A percentile compares a stretch with the other conserved stretches of the same genome.
Evolutionary conservation across 1,140 invertebrate genomes (phyloP).

Genomic region (Ceratina calcarata): DNA sequence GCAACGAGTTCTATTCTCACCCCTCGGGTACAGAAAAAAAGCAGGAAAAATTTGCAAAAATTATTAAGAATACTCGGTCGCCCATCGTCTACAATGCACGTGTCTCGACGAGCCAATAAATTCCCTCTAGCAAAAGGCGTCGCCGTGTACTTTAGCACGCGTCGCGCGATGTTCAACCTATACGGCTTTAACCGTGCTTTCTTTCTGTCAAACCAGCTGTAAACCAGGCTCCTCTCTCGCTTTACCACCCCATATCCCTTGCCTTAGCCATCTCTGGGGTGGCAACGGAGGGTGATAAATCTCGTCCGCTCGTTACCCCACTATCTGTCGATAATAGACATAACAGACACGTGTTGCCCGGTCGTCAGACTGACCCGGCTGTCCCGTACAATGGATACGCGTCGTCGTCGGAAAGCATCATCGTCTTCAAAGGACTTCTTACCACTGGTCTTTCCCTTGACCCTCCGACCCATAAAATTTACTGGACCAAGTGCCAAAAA

Average conservation of each 20-base stretch:
- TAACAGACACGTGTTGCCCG: constrained; percentile 77
- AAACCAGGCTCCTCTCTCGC: constrained; percentile 49
- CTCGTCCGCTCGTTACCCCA: constrained; percentile 64
- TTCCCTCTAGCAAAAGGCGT: not conserved
- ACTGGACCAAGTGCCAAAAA: too few relatives aligned
- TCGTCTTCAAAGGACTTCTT: constrained; percentile 51
- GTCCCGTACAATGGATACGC: constrained; percentile 40
- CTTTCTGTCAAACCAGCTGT: constrained; percentile 58
- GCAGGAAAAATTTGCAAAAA: constrained; percentile 2
- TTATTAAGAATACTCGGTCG: not conserved
- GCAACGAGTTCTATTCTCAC: constrained; percentile 47
- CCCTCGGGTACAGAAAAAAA: constrained; percentile 6
- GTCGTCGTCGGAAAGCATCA: constrained; percentile 48
- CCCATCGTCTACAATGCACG: constrained; percentile 1
- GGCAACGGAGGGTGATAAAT: constrained; percentile 72
- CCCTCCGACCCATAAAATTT: not conserved
- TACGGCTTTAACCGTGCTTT: constrained; percentile 45
- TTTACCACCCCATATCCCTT: constrained; percentile 44
- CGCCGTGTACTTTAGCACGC: constrained; percentile 14
- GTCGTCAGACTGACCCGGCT: constrained; percentile 70
- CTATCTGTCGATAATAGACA: constrained; percentile 74
- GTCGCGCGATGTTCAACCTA: constrained; percentile 8
- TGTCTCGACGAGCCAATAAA: constrained; percentile 14
- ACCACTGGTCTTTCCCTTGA: not conserved
- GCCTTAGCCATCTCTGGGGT: constrained; percentile 50